These are phyloP conservation scores for Zaprionus bogoriensis DNA, from an alignment of 2,888 invertebrate genomes.

Conservation along the genomic window DNA sequence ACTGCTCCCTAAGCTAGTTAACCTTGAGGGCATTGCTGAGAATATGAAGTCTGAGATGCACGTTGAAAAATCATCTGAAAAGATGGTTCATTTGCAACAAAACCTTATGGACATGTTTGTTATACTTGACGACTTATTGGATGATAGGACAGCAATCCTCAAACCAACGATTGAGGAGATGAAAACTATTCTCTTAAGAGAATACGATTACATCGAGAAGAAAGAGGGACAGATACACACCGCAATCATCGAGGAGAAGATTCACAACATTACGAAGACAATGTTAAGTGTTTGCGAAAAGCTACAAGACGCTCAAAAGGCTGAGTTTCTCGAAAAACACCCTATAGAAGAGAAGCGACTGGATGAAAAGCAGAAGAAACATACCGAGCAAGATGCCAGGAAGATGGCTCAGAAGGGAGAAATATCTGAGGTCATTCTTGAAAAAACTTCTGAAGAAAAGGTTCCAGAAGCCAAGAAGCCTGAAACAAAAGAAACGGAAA, in stretches of 20 bases:
- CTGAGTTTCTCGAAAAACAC: slow-evolving; percentile 15
- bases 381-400: slow-evolving; percentile 6
- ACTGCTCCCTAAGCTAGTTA: slow-evolving; percentile 47
- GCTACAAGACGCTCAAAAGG: slow-evolving; percentile 23
- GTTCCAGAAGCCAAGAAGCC: slow-evolving; percentile 8
- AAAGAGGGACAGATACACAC: slow-evolving; percentile 22
- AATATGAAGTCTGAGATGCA: slow-evolving; percentile 27
- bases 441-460: slow-evolving; percentile 47
- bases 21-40: slow-evolving; percentile 49
- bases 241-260: slow-evolving; percentile 31
- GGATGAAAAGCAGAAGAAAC: slow-evolving; percentile 33
- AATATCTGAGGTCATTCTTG: slow-evolving; percentile 20
- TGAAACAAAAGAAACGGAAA: slow-evolving; percentile 6
- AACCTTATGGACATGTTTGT: slow-evolving; percentile 78
- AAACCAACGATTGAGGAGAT: slow-evolving; percentile 49
- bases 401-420: slow-evolving; percentile 12
- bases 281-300: slow-evolving; percentile 47
- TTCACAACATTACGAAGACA: slow-evolving; percentile 36
- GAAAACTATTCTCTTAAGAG: slow-evolving; percentile 43
- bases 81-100: slow-evolving; percentile 74
- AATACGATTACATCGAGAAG: slow-evolving; percentile 63
- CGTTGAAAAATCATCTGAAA: slow-evolving; percentile 67
- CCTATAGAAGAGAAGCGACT: slow-evolving; percentile 11
- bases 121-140: slow-evolving; percentile 67
- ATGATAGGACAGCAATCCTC: slow-evolving; percentile 25